Percentiles rank a stretch among this genome's conserved stretches.
These are phyloP conservation scores for Ia io DNA, from an alignment of 2,113 vertebrate genomes.

Conservation along the genomic window DNA sequence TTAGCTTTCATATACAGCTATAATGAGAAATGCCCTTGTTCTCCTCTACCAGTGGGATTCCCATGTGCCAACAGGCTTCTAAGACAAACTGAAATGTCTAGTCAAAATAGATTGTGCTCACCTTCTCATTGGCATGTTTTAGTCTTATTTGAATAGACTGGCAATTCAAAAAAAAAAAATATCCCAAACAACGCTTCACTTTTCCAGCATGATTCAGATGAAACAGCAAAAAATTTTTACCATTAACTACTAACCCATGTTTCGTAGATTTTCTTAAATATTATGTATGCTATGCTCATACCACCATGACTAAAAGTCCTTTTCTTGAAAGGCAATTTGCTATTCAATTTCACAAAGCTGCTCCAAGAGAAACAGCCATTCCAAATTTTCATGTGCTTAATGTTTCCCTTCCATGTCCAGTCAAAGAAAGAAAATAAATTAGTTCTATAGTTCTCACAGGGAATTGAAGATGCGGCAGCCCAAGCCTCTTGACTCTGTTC, in stretches of 20 bases:
- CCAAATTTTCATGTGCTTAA: neutral
- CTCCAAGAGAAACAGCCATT: conserved; percentile 12
- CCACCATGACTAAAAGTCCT: neutral
- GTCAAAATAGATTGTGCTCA: neutral
- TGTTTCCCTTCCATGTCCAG: neutral
- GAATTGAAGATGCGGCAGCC: neutral
- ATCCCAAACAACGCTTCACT: neutral
- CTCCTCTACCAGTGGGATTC: neutral
- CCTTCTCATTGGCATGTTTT: neutral
- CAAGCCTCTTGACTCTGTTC: neutral
- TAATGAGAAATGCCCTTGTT: conserved; percentile 19
- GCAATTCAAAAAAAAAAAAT: conserved; percentile 45
- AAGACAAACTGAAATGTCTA: neutral
- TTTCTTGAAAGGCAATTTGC: conserved; percentile 30
- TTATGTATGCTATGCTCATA: neutral
- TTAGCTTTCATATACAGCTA: conserved; percentile 15
- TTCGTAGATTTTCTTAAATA: neutral
- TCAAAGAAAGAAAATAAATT: neutral
- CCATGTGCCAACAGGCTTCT: neutral
- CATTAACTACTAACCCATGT: neutral
- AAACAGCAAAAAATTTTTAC: neutral
- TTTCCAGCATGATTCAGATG: conserved; percentile 19
- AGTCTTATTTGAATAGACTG: conserved; percentile 41
- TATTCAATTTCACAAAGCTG: neutral
- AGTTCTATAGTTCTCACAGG: neutral